Percentiles rank a stretch among this genome's conserved stretches.
These are phyloP conservation scores for Atta texana DNA, from an alignment of 1,140 invertebrate genomes.

Conservation along the genomic window DNA sequence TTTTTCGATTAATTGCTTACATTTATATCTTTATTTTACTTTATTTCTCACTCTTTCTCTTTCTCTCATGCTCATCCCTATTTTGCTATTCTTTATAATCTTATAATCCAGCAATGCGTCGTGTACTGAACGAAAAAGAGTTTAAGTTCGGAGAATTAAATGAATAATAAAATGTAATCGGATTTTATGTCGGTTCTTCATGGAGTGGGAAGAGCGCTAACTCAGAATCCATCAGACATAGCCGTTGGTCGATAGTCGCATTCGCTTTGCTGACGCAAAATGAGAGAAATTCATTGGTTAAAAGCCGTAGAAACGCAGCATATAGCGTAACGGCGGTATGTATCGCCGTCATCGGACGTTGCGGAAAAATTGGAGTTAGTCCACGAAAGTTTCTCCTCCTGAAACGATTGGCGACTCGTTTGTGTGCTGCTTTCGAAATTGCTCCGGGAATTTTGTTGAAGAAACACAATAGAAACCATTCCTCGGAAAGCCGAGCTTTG, in stretches of 20 bases:
- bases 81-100: conserved; percentile 20
- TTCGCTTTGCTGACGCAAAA: conserved; percentile 18
- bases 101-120: not conserved
- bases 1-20: not conserved
- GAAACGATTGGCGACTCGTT: conserved; percentile 49
- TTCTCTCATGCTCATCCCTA: not conserved
- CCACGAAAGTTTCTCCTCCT: conserved; percentile 61
- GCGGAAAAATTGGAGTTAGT: conserved; percentile 68
- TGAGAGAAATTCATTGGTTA: conserved; percentile 63
- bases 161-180: conserved; percentile 48
- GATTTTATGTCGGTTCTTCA: conserved; percentile 28
- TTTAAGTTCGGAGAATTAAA: conserved; percentile 34
- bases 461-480: conserved; percentile 26
- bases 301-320: conserved; percentile 59
- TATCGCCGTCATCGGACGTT: conserved; percentile 29
- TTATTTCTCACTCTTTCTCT: not conserved
- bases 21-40: conserved; percentile 10
- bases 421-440: conserved; percentile 29
- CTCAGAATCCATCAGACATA: conserved; percentile 36
- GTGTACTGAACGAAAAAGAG: not conserved
- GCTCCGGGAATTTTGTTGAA: conserved; percentile 19
- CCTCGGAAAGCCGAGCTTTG: not conserved
- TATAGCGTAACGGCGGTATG: conserved; percentile 28
- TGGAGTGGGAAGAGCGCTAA: conserved; percentile 8
- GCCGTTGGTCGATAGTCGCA: conserved; percentile 48